Conservation (phyloP, 2,888 invertebrate genomes). For the Scaptomyza reducta region DNA sequence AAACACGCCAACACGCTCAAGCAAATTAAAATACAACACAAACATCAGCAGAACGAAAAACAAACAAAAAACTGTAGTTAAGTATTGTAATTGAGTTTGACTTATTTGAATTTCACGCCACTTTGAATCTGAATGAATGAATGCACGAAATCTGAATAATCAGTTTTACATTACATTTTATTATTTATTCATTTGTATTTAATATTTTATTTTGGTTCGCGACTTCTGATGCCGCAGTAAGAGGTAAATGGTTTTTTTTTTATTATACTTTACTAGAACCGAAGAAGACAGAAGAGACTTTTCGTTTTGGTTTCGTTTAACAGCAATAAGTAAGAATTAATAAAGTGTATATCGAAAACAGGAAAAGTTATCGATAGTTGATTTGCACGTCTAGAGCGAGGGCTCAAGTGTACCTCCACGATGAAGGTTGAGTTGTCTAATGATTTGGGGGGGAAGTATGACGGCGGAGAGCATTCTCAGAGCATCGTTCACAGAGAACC, state of each 20-base stretch:
- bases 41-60: constrained; percentile 31
- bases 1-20: too few relatives aligned
- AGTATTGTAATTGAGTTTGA: constrained; percentile 67
- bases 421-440: too few relatives aligned
- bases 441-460: not conserved
- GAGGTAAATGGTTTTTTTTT: not conserved
- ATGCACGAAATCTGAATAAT: constrained; percentile 52
- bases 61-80: constrained; percentile 41
- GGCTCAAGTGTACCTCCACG: too few relatives aligned
- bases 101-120: constrained; percentile 65
- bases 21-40: not conserved
- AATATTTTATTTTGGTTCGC: not conserved
- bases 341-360: too few relatives aligned
- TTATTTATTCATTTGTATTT: constrained; percentile 31
- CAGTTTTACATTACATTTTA: constrained; percentile 48
- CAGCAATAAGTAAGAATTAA: too few relatives aligned
- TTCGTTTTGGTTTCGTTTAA: not conserved
- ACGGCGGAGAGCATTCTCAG: not conserved
- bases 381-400: not conserved
- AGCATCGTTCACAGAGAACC: not conserved
- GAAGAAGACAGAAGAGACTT: not conserved
- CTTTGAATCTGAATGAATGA: constrained; percentile 53
- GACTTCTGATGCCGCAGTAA: too few relatives aligned
- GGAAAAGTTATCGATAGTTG: not conserved
- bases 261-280: not conserved